Percentiles rank a stretch among this genome's conserved stretches.
Conservation (phyloP, 2,888 invertebrate species). For the Schrankia costaestrigalis region DNA sequence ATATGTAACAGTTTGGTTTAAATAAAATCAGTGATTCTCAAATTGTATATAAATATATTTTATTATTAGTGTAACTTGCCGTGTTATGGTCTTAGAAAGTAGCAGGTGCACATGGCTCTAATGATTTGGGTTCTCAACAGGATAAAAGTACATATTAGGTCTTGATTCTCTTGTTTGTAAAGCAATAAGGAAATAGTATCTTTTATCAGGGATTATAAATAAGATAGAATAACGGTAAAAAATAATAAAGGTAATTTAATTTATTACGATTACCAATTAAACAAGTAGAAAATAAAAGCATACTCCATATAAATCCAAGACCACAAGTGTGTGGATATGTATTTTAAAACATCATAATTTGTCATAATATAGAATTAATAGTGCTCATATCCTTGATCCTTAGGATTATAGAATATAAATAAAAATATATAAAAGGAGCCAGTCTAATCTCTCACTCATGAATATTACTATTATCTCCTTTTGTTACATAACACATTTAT, state of each 20-base stretch:
- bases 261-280: conserved; percentile 51
- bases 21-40: no score
- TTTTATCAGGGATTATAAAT: no score
- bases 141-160: no score
- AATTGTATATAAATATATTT: no score
- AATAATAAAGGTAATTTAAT: conserved; percentile 37
- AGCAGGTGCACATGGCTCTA: no score
- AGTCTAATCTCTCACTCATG: conserved; percentile 38
- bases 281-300: conserved; percentile 50
- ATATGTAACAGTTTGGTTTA: no score
- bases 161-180: no score
- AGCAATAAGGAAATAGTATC: no score
- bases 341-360: conserved; percentile 27
- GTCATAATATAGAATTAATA: conserved; percentile 23
- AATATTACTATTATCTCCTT: conserved; percentile 12
- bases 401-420: conserved; percentile 20
- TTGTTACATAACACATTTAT: conserved; percentile 14
- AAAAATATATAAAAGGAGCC: conserved; percentile 27
- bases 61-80: no score
- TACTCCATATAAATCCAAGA: conserved; percentile 29
- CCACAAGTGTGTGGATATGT: conserved; percentile 13
- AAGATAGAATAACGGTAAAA: background rate
- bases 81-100: no score
- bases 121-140: no score
- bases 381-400: conserved; percentile 13